Evolutionary conservation across 2,797 vertebrate genomes (phyloP).

Genomic region (Pogoniulus pusillus): DNA sequence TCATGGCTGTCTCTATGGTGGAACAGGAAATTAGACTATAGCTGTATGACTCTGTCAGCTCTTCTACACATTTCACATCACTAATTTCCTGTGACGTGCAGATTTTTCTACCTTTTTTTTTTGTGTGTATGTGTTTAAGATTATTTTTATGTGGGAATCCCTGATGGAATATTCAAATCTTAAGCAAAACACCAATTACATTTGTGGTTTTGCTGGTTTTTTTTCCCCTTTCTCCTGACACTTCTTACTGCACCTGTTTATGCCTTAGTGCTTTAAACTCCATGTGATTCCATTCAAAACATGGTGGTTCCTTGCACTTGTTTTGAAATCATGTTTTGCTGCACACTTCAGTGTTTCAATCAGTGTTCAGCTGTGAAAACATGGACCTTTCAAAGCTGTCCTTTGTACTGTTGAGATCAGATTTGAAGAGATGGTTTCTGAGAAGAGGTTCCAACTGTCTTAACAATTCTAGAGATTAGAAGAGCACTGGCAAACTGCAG

Average conservation of each 20-base stretch:
- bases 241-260: slow-evolving; percentile 27
- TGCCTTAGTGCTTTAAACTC: neutral
- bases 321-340: neutral
- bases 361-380: neutral
- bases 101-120: neutral
- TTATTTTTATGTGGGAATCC: slow-evolving; percentile 20
- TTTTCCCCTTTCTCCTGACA: neutral
- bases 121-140: neutral
- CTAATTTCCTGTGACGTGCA: slow-evolving; percentile 30
- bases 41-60: slow-evolving; percentile 49
- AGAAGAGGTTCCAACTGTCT: neutral
- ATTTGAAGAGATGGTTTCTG: neutral
- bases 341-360: neutral
- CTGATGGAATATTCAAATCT: neutral
- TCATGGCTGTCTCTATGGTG: slow-evolving; percentile 25
- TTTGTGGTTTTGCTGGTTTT: neutral
- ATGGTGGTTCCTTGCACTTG: neutral
- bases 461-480: neutral
- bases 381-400: neutral
- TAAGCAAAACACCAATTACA: neutral
- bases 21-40: slow-evolving; percentile 53
- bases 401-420: neutral
- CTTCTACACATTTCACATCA: slow-evolving; percentile 32
- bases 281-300: neutral
- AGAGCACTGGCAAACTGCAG: neutral